Evolutionary conservation across 2,888 invertebrate species (phyloP).

Genomic region (Xestia c-nigrum): DNA sequence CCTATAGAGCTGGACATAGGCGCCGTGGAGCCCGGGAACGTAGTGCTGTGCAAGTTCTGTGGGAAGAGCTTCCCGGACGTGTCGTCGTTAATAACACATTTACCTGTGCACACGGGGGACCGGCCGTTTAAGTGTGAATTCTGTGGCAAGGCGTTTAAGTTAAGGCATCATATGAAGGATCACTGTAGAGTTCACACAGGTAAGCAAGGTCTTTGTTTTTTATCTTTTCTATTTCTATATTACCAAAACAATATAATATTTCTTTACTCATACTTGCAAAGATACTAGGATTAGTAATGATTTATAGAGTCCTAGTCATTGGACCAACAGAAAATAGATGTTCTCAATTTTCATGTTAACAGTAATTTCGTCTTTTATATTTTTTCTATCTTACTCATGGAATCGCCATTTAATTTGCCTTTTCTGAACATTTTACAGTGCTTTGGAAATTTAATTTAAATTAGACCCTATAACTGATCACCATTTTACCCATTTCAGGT

Average conservation of each 20-base stretch:
- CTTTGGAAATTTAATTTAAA: neutral
- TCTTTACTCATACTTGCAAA: neutral
- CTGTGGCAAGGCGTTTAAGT: slow-evolving; percentile 98
- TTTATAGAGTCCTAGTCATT: neutral
- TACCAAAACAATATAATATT: neutral
- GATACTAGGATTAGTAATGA: neutral
- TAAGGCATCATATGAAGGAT: slow-evolving; percentile 98
- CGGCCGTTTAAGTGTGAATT: slow-evolving; percentile 98
- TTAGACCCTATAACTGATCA: neutral
- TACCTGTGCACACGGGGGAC: slow-evolving; percentile 97
- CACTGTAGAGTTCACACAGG: slow-evolving; percentile 98
- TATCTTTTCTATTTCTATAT: neutral
- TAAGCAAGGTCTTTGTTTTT: slow-evolving; percentile 76
- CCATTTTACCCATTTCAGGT: slow-evolving; percentile 85
- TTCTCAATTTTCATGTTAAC: neutral
- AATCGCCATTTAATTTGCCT: neutral
- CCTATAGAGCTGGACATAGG: slow-evolving; percentile 91
- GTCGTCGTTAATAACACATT: slow-evolving; percentile 95
- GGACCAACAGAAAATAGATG: neutral
- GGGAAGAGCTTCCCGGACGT: slow-evolving; percentile 98
- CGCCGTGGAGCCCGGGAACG: slow-evolving; percentile 93
- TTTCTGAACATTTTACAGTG: neutral
- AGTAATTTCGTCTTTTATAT: neutral
- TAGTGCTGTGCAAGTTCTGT: slow-evolving; percentile 97
- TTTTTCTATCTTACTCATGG: neutral